Evolutionary conservation across 2,888 invertebrate species (phyloP).

Genomic region (Acanthosepion lycidas): DNA sequence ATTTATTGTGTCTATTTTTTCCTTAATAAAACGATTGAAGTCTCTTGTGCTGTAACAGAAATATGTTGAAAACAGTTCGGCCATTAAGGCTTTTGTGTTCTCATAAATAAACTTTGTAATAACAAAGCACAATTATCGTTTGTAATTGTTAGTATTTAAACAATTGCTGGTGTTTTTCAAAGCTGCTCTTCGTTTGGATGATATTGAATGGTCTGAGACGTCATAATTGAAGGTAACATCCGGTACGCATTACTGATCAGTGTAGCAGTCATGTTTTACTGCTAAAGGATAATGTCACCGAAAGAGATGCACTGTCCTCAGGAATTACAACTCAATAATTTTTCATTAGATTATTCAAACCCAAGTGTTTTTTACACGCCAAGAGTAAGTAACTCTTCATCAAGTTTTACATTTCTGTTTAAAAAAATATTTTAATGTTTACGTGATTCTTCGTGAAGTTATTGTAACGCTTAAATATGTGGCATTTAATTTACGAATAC

Average conservation of each 20-base stretch:
- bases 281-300: not conserved
- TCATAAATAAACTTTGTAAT: too few relatives aligned
- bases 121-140: not conserved
- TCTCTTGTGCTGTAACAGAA: too few relatives aligned
- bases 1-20: too few relatives aligned
- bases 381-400: not conserved
- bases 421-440: not conserved
- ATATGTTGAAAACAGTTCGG: too few relatives aligned
- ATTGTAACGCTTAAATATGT: too few relatives aligned
- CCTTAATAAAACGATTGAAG: too few relatives aligned
- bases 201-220: not conserved
- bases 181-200: not conserved
- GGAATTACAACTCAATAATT: not conserved
- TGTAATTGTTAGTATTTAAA: not conserved
- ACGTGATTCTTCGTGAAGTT: not conserved
- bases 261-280: not conserved
- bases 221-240: not conserved
- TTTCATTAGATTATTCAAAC: not conserved
- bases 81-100: too few relatives aligned
- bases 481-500: too few relatives aligned
- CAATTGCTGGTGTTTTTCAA: not conserved
- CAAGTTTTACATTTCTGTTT: not conserved
- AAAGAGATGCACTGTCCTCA: not conserved
- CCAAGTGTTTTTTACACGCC: not conserved
- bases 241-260: not conserved